These are phyloP conservation scores for Eupithecia dodoneata DNA, from an alignment of 2,888 invertebrate species.

Conservation along the genomic window DNA sequence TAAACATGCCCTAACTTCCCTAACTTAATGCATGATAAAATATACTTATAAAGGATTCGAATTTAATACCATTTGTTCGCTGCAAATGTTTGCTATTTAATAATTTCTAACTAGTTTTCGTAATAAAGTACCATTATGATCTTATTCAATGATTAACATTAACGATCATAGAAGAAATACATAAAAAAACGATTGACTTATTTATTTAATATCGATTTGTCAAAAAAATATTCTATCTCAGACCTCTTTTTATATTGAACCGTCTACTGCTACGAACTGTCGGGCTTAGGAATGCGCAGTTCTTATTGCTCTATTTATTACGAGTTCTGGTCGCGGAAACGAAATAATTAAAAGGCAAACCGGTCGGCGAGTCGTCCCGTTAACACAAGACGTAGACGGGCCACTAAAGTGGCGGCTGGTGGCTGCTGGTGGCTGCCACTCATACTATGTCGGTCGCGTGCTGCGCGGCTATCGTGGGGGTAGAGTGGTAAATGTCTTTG, in stretches of 20 bases:
- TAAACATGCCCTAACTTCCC: too few relatives aligned
- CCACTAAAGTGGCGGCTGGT: not conserved
- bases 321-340: slow-evolving; percentile 33
- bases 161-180: not conserved
- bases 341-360: slow-evolving; percentile 31
- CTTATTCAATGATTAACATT: not conserved
- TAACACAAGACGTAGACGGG: slow-evolving; percentile 13
- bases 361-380: slow-evolving; percentile 29
- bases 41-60: too few relatives aligned
- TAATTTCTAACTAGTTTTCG: not conserved
- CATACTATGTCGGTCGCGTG: not conserved
- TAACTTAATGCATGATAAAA: too few relatives aligned
- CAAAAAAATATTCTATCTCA: not conserved
- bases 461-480: not conserved
- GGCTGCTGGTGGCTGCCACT: not conserved
- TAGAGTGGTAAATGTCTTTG: too few relatives aligned
- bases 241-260: not conserved
- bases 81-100: too few relatives aligned
- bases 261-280: not conserved
- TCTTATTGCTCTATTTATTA: slow-evolving; percentile 40
- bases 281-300: slow-evolving; percentile 36
- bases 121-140: not conserved
- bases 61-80: too few relatives aligned
- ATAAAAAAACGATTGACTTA: not conserved
- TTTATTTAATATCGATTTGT: not conserved